Conservation (phyloP, 2,888 invertebrate genomes). For the Xestia sexstrigata region DNA sequence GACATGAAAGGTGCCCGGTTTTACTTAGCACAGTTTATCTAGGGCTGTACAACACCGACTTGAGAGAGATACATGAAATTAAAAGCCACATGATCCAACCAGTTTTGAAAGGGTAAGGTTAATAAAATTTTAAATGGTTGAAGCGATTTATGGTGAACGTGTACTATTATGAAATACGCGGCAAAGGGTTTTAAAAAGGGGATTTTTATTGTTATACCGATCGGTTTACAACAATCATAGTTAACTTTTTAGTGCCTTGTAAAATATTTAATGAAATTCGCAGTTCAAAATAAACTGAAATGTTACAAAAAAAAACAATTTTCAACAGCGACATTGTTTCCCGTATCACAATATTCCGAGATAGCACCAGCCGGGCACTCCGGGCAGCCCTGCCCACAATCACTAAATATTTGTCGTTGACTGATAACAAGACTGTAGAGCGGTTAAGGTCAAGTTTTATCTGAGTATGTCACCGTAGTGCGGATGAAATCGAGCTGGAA, state of each 20-base stretch:
- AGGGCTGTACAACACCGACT: constrained; percentile 42
- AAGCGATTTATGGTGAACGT: constrained; percentile 33
- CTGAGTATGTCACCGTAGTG: constrained; percentile 64
- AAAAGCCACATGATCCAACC: constrained; percentile 38
- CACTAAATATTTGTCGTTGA: constrained; percentile 74
- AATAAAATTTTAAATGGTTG: constrained; percentile 37
- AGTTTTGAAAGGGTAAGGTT: constrained; percentile 56
- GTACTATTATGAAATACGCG: constrained; percentile 38
- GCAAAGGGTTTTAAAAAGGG: constrained; percentile 19
- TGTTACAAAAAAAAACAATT: neutral
- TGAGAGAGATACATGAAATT: constrained; percentile 28
- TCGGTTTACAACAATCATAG: neutral
- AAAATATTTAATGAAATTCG: neutral
- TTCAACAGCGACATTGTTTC: neutral
- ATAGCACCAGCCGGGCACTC: constrained; percentile 16
- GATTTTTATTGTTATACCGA: constrained; percentile 2
- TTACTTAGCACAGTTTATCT: constrained; percentile 62
- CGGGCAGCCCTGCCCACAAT: constrained; percentile 60
- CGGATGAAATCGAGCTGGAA: constrained; percentile 49
- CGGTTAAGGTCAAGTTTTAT: constrained; percentile 84
- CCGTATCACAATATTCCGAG: neutral
- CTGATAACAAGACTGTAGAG: constrained; percentile 73
- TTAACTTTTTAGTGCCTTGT: neutral
- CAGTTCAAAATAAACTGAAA: neutral
- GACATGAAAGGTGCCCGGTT: constrained; percentile 63